Evolutionary conservation across 37 sponge, comb jelly and placozoan species (phyloP).

Genomic region (Dysidea cf. avara): DNA sequence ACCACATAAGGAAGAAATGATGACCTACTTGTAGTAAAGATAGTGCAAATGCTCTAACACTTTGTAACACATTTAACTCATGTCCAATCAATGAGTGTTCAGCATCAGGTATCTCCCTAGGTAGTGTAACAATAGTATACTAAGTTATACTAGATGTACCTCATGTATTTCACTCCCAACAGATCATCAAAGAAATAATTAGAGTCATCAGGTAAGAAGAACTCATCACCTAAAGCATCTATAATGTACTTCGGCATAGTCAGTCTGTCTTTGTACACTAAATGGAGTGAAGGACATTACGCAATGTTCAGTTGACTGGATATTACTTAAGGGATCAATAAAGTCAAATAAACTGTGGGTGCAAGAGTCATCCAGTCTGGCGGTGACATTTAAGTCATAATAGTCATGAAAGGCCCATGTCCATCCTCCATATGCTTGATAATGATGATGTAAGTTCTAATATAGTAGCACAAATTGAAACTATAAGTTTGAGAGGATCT

Average conservation of each 20-base stretch:
- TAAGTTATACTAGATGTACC: slow-evolving; percentile 33
- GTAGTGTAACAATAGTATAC: not conserved
- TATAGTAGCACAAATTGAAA: not conserved
- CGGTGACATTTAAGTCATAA: slow-evolving; percentile 67
- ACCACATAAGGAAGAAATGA: not conserved
- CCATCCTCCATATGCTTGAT: slow-evolving; percentile 81
- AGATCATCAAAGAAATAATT: slow-evolving; percentile 80
- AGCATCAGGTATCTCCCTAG: slow-evolving; percentile 83
- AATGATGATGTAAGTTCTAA: slow-evolving; percentile 83
- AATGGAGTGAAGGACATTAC: not conserved
- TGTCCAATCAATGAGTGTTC: slow-evolving; percentile 81
- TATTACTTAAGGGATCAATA: slow-evolving; percentile 75
- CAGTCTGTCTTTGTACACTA: slow-evolving; percentile 70
- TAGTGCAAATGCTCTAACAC: slow-evolving; percentile 45
- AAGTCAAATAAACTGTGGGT: slow-evolving; percentile 40
- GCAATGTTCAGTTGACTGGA: no score
- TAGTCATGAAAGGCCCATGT: slow-evolving; percentile 93
- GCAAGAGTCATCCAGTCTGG: slow-evolving; percentile 47
- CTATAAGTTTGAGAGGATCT: no score
- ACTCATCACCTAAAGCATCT: slow-evolving; percentile 87
- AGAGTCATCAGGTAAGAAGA: slow-evolving; percentile 84
- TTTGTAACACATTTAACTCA: slow-evolving; percentile 33
- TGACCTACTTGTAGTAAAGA: slow-evolving; percentile 51
- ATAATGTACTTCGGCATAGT: slow-evolving; percentile 85
- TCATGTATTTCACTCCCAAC: slow-evolving; percentile 62